These are phyloP conservation scores for Microctonus aethiopoides DNA, from an alignment of 2,888 invertebrate genomes.

Conservation along the genomic window DNA sequence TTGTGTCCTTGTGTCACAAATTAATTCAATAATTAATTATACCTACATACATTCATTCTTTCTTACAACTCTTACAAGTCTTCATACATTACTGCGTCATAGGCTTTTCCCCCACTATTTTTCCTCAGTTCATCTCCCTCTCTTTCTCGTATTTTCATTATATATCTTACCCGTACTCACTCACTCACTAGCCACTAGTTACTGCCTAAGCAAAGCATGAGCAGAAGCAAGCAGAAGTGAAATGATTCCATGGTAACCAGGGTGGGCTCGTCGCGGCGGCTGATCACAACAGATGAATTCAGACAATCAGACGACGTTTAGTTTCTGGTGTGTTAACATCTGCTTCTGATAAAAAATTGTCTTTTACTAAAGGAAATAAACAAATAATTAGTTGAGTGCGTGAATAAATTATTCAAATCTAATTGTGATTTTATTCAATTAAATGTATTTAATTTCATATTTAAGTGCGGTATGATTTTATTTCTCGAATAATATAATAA, in stretches of 20 bases:
- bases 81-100: neutral
- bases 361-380: neutral
- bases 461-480: no score
- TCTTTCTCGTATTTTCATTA: neutral
- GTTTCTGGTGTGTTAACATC: slow-evolving; percentile 35
- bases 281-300: slow-evolving; percentile 45
- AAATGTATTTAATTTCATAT: no score
- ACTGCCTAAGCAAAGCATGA: slow-evolving; percentile 20
- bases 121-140: slow-evolving; percentile 24
- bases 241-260: slow-evolving; percentile 58
- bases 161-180: neutral
- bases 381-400: neutral
- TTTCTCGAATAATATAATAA: no score
- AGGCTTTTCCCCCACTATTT: neutral
- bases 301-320: slow-evolving; percentile 51
- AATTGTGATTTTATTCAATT: neutral
- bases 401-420: neutral
- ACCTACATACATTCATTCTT: no score
- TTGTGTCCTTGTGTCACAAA: no score
- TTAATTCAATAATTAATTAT: no score
- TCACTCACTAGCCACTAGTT: neutral
- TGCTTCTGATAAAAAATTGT: neutral
- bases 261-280: slow-evolving; percentile 46
- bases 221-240: slow-evolving; percentile 23
- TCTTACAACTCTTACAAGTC: no score